Base-by-base conservation (phyloP, 2,797 vertebrate species). In the Sebastes trivittatus region DNA sequence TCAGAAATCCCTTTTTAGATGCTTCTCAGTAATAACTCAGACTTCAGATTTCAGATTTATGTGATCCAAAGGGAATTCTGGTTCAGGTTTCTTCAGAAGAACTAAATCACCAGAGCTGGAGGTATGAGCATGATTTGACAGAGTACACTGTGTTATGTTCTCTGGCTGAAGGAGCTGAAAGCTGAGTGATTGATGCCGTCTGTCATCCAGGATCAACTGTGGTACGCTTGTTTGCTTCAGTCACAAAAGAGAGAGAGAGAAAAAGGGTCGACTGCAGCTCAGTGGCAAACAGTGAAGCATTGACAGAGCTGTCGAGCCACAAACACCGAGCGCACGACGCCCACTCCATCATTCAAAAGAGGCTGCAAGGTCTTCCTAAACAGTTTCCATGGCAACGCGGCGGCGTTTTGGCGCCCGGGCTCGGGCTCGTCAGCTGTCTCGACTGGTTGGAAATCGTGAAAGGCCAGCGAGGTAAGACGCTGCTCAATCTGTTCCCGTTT, bases 311-410 rank as follows among this genome's bases (percentile, higher is more conserved):
- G 68, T 84, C 13, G 55, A 83, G 75, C 68, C 67, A 74, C 72
- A 71, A 87, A 87, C 77, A 56, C 64, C 3, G 65, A 70, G 66
- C 7, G 30, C 78, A 71, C 70, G n/a, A 87, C 87, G 81, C 92
- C 91, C 84, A 90, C 92, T 75, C 61, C 76, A 55, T 92, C 84
- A 88, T 80, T 83, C 82, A 87, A 82, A 88, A 80, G 79, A 88
- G 82, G 77, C 83, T 84, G 83, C 86, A 78, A 90, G 90, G 85
- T 89, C 88, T 92, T 83, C 65, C 80, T 83, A 87, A 90, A 92
- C 87, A 67, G 93, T 95, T 94, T 86, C 94, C 90, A 91, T 91
- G 90, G 91, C 16, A 86, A 95, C 86, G 1, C 2, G n/a, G 78
- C 7, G 13, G 73, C n/a, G 62, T 80, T 86, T 83, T 83, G 86